Base-by-base conservation (phyloP, 1,140 invertebrate genomes). In the Cotesia chilonis region DNA sequence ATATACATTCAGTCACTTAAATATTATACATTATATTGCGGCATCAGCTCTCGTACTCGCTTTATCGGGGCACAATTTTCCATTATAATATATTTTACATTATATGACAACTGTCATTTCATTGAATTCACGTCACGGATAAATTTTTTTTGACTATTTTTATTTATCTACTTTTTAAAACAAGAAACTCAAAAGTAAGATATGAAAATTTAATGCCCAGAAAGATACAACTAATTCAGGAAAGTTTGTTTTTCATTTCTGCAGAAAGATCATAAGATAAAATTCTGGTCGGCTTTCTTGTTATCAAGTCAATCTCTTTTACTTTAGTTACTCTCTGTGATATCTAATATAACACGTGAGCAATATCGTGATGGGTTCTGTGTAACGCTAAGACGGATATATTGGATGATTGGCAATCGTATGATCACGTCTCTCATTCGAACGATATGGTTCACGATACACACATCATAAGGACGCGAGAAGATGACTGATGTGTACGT, bases 261-360 rank as follows among this genome's bases (percentile, higher is more conserved):
- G 28, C 28, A 28, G 28, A 7, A 47, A 2, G 10, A 6, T 47
- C 41, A 9, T 47, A 10, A 20, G 38, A 70, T 20, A 63, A 60
- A 60, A 59, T 36, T 69, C 68, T 38, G 37, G 17, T 70, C 41
- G 12, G 7, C 20, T 20, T 36, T 17, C 47, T 54, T 14, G 60
- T 64, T 12, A 71, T 37, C n/a, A 41, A 54, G 14, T 54, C 20
- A 51, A 28, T 28, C 14, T 59, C 60, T 54, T 51, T 37, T 6
- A 47, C 41, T 47, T 47, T 47, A 47, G 10, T 5, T 47, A 54
- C 36, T 14, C 47, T 9, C 59, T 41, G 17, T 12, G 10, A 54
- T 28, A 36, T 17, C 41, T 17, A 36, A 71, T 71, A 64, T 71
- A 71, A 64, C 69, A 71, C 69, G 60, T 71, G 69, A 71, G 47